Evolutionary conservation across 2,888 invertebrate species (phyloP).

Genomic region (Epicampocera succincta): DNA sequence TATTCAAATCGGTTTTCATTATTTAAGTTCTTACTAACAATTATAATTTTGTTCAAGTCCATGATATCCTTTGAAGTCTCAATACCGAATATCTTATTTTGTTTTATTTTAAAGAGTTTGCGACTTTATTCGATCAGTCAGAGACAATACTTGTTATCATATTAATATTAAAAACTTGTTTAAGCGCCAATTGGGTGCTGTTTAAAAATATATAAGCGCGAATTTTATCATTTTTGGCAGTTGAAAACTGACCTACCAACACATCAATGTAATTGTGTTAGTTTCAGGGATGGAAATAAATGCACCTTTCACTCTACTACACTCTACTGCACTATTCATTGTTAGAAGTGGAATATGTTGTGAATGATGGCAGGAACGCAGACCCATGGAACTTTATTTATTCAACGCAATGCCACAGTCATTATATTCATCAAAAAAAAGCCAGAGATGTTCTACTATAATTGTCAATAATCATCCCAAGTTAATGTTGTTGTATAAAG

Average conservation of each 20-base stretch:
- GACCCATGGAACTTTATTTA: no score
- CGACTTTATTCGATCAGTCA: neutral
- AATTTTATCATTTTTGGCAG: neutral
- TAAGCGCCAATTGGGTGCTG: slow-evolving; percentile 74
- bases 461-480: no score
- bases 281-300: neutral
- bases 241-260: slow-evolving; percentile 54
- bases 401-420: no score
- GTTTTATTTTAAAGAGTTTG: neutral
- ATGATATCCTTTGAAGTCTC: slow-evolving; percentile 9
- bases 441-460: no score
- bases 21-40: slow-evolving; percentile 41
- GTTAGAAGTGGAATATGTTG: no score
- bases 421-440: no score
- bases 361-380: no score
- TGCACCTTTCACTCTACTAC: no score
- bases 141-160: slow-evolving; percentile 69
- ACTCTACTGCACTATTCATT: no score
- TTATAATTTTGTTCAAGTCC: slow-evolving; percentile 40
- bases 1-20: neutral
- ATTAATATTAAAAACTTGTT: slow-evolving; percentile 74
- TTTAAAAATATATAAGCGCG: slow-evolving; percentile 74
- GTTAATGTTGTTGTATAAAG: no score
- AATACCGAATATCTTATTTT: neutral
- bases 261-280: slow-evolving; percentile 18